phyloP scores from a whole-genome alignment of 2,113 vertebrate genomes.

The Macroglossus sobrinus region DNA sequence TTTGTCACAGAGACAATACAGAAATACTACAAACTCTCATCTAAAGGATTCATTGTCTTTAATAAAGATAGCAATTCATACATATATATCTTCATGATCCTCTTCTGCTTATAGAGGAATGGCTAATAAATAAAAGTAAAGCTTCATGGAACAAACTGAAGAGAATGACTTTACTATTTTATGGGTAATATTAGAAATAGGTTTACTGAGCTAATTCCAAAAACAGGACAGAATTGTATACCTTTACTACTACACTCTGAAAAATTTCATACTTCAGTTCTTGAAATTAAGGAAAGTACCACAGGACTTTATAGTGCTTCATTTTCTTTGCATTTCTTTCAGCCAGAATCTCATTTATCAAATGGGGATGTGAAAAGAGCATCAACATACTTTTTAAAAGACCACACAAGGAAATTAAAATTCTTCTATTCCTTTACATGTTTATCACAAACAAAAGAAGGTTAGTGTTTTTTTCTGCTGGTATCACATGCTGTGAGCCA shows the following conservation, averaged over 20 bases:
- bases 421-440: neutral
- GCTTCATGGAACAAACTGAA: neutral
- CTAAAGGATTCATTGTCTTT: slow-evolving; percentile 49
- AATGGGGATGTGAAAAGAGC: neutral
- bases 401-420: neutral
- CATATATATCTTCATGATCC: slow-evolving; percentile 10
- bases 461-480: neutral
- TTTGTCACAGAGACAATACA: slow-evolving; percentile 37
- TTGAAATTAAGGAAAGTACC: neutral
- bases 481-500: neutral
- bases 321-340: slow-evolving; percentile 5
- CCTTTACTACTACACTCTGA: neutral
- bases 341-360: neutral
- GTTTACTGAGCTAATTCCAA: slow-evolving; percentile 23
- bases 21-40: neutral
- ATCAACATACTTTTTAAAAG: neutral
- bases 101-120: neutral
- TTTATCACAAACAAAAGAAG: neutral
- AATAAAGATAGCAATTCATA: neutral
- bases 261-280: slow-evolving; percentile 16
- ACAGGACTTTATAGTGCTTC: neutral
- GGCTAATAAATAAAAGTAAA: slow-evolving; percentile 30
- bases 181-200: neutral
- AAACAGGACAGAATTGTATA: neutral
- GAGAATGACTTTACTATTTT: slow-evolving; percentile 44